These are phyloP conservation scores for Bathynomus jamesi DNA, from an alignment of 1,140 invertebrate species.

Conservation along the genomic window DNA sequence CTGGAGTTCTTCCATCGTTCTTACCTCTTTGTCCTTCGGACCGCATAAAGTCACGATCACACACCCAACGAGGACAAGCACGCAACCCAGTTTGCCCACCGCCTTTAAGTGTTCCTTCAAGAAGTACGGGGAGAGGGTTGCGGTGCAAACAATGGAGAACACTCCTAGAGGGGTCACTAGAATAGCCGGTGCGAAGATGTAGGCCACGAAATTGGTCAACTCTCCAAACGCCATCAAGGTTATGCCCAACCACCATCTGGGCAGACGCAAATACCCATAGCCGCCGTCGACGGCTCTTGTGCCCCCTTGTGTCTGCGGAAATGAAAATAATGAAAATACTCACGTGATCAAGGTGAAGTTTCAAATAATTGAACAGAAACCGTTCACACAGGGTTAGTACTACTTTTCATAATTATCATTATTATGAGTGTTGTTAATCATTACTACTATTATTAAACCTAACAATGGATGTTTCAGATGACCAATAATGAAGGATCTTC, in stretches of 20 bases:
- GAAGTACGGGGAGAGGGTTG: conserved; percentile 27
- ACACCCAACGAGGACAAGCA: conserved; percentile 31
- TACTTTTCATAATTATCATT: too few relatives aligned
- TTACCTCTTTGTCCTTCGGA: conserved; percentile 30
- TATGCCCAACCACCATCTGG: conserved; percentile 34
- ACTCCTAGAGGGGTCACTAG: conserved; percentile 33
- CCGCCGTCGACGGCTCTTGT: conserved; percentile 29
- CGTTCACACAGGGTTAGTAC: too few relatives aligned
- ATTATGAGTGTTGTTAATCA: too few relatives aligned
- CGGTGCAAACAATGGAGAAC: conserved; percentile 31
- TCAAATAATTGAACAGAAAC: too few relatives aligned
- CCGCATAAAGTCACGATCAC: conserved; percentile 33
- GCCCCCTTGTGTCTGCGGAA: neutral
- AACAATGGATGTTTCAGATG: too few relatives aligned
- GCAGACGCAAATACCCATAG: conserved; percentile 25
- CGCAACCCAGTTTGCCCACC: conserved; percentile 28
- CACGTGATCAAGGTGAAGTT: too few relatives aligned
- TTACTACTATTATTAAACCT: too few relatives aligned
- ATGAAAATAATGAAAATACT: too few relatives aligned
- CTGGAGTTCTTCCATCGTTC: conserved; percentile 28
- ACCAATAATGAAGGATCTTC: too few relatives aligned
- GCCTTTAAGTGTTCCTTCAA: conserved; percentile 20
- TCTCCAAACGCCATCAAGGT: conserved; percentile 30
- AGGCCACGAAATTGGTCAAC: conserved; percentile 32
- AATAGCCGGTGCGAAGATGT: conserved; percentile 32